Percentiles rank a stretch among this genome's conserved stretches.
These are phyloP conservation scores for Drosophila meridionalis DNA, from an alignment of 2,888 invertebrate genomes.

Conservation along the genomic window DNA sequence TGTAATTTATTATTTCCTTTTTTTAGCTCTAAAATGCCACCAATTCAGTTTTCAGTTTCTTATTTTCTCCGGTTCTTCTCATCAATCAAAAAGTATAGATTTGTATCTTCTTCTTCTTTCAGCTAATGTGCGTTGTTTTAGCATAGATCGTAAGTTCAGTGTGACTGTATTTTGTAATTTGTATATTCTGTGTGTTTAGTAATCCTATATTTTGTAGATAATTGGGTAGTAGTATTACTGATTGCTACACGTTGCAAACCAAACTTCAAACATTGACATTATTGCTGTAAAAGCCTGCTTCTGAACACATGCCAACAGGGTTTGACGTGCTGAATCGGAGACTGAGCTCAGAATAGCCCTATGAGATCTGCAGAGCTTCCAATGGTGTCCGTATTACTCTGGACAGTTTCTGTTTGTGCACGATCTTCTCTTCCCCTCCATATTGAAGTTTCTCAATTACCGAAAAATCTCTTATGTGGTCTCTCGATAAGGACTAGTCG, in stretches of 20 bases:
- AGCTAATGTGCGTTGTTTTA: slow-evolving; percentile 64
- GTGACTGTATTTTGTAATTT: slow-evolving; percentile 35
- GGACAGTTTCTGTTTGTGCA: no score
- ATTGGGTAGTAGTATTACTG: slow-evolving; percentile 54
- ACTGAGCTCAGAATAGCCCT: background rate
- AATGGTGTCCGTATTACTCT: no score
- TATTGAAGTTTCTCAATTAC: background rate
- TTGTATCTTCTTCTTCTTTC: slow-evolving; percentile 22
- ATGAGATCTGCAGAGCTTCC: background rate
- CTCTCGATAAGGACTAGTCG: background rate
- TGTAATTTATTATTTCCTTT: slow-evolving; percentile 1
- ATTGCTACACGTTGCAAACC: slow-evolving; percentile 75
- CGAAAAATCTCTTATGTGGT: background rate
- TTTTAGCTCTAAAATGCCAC: slow-evolving; percentile 69
- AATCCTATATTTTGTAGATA: slow-evolving; percentile 53
- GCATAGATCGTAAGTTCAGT: slow-evolving; percentile 24
- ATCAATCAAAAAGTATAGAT: slow-evolving; percentile 20
- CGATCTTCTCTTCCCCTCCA: background rate
- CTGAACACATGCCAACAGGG: background rate
- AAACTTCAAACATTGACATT: slow-evolving; percentile 47
- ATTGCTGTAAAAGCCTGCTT: background rate
- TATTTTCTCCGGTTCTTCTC: slow-evolving; percentile 29
- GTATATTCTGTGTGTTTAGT: slow-evolving; percentile 22
- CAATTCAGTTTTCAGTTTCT: slow-evolving; percentile 71
- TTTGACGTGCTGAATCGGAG: background rate